Evolutionary conservation across 2,113 vertebrate species (phyloP).

Genomic region (Clinocottus analis): DNA sequence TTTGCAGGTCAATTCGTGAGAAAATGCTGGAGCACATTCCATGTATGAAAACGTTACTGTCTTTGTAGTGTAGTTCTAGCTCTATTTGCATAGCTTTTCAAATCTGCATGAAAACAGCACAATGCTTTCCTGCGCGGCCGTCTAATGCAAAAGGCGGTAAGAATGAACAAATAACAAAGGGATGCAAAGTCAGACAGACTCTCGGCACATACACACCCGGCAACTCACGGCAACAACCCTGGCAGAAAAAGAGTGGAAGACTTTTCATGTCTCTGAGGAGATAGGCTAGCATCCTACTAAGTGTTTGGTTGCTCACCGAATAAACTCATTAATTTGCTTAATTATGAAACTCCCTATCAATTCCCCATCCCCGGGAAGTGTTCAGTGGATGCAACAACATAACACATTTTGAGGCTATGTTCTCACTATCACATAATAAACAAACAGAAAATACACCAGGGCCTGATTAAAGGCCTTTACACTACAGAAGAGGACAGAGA

Average conservation of each 20-base stretch:
- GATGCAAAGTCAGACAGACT: constrained; percentile 43
- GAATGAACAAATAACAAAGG: constrained; percentile 46
- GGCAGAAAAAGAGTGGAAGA: constrained; percentile 71
- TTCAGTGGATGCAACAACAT: constrained; percentile 70
- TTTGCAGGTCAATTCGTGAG: not conserved
- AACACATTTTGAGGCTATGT: constrained; percentile 77
- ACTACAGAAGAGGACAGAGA: constrained; percentile 62
- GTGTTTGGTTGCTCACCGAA: constrained; percentile 80
- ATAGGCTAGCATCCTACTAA: constrained; percentile 69
- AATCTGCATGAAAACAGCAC: constrained; percentile 53
- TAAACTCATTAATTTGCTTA: constrained; percentile 86
- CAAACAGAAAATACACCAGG: constrained; percentile 82
- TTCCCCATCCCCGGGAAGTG: constrained; percentile 67
- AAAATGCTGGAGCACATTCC: constrained; percentile 18
- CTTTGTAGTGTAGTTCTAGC: constrained; percentile 37
- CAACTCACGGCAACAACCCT: constrained; percentile 48
- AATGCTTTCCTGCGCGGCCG: constrained; percentile 32
- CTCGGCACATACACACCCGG: constrained; percentile 1
- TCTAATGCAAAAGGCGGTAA: constrained; percentile 41
- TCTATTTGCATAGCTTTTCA: constrained; percentile 63
- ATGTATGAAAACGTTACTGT: constrained; percentile 35
- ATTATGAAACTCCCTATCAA: constrained; percentile 85
- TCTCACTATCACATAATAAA: constrained; percentile 82
- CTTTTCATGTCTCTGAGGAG: constrained; percentile 73
- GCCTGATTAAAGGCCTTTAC: constrained; percentile 82